These are phyloP conservation scores for Stictocephala bisonia DNA, from an alignment of 2,888 invertebrate species.

Conservation along the genomic window DNA sequence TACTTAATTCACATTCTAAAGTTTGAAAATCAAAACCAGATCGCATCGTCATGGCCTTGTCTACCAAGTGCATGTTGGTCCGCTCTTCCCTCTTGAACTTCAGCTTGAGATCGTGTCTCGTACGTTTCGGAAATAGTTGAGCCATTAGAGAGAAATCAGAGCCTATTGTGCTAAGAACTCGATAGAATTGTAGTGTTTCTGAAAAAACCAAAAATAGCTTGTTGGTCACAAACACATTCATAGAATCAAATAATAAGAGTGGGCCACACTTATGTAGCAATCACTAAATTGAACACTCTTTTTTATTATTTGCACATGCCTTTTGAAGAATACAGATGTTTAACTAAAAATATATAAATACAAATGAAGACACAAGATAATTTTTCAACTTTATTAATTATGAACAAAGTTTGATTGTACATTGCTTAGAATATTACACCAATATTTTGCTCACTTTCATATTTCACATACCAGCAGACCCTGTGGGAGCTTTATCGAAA, in stretches of 20 bases:
- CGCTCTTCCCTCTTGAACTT: constrained; percentile 95
- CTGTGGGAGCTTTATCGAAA: no score
- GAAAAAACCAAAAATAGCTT: constrained; percentile 59
- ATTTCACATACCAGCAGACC: no score
- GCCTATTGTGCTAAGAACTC: constrained; percentile 88
- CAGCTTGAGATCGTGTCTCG: constrained; percentile 84
- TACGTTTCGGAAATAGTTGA: constrained; percentile 81
- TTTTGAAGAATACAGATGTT: no score
- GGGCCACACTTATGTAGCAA: background rate
- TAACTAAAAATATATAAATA: no score
- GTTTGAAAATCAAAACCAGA: constrained; percentile 76
- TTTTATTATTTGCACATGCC: no score
- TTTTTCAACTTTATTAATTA: no score
- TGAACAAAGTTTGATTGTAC: no score
- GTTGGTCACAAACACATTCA: constrained; percentile 7
- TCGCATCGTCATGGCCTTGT: constrained; percentile 78
- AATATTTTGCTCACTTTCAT: no score
- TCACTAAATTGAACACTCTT: no score
- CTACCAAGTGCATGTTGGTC: constrained; percentile 76
- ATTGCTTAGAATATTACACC: no score
- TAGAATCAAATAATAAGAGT: background rate
- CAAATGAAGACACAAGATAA: no score
- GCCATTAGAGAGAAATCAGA: constrained; percentile 94
- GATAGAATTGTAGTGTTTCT: constrained; percentile 92
- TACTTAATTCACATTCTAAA: constrained; percentile 70